phyloP scores from a whole-genome alignment of 2,888 invertebrate genomes.

The Deilephila elpenor region DNA sequence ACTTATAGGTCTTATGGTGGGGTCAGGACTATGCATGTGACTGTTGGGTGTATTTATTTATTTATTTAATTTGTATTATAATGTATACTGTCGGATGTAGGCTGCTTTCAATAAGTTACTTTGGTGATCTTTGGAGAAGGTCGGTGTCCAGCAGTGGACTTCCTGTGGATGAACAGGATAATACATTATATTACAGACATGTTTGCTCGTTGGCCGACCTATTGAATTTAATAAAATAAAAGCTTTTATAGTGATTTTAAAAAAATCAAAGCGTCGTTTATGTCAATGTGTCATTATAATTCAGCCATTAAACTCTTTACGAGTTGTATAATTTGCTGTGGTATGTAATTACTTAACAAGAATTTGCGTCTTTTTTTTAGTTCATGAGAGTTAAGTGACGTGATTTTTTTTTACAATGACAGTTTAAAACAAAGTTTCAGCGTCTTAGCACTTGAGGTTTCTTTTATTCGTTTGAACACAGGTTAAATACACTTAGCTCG shows the following conservation, averaged over 20 bases:
- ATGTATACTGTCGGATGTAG: no score
- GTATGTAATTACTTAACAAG: not conserved
- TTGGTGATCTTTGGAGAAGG: no score
- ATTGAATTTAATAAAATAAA: not conserved
- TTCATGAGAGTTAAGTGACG: not conserved
- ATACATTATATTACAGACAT: no score
- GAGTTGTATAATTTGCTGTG: not conserved
- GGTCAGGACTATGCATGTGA: no score
- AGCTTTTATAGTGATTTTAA: not conserved
- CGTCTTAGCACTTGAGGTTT: not conserved
- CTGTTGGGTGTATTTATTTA: no score
- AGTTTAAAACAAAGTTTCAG: not conserved
- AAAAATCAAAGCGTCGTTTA: not conserved
- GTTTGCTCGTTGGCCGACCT: no score
- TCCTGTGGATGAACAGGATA: no score
- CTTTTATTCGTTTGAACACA: not conserved
- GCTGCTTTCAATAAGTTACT: no score
- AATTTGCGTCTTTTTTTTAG: not conserved
- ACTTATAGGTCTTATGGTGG: no score
- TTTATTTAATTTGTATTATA: no score
- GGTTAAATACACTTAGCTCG: not conserved
- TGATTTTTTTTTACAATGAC: not conserved
- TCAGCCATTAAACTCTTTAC: not conserved
- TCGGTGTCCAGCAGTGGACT: no score
- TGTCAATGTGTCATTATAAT: slow-evolving; percentile 6